Evolutionary conservation across 2,888 invertebrate genomes (phyloP).

Genomic region (Encarsia formosa): DNA sequence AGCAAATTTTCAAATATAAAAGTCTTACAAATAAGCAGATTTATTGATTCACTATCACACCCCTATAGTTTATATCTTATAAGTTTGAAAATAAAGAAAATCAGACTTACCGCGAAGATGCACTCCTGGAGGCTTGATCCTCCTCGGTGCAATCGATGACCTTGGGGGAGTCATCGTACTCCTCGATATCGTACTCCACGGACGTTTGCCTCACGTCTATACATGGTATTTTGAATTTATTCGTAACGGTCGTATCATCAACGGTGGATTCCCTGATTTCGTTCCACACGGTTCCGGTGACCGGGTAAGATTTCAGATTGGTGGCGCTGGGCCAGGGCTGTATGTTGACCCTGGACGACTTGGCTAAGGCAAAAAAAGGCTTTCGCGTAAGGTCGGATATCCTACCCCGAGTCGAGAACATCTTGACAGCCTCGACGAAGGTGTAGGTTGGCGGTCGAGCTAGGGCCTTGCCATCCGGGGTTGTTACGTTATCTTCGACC

Average conservation of each 20-base stretch:
- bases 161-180: slow-evolving; percentile 12
- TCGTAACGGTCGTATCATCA: slow-evolving; percentile 12
- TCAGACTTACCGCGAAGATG: neutral
- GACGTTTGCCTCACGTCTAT: slow-evolving; percentile 23
- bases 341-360: slow-evolving; percentile 33
- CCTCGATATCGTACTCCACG: slow-evolving; percentile 3
- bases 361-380: slow-evolving; percentile 37
- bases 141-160: neutral
- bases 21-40: too few relatives aligned
- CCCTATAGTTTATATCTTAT: too few relatives aligned
- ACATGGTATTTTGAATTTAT: slow-evolving; percentile 29
- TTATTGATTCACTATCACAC: too few relatives aligned
- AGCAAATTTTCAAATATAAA: too few relatives aligned
- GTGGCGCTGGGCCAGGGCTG: slow-evolving; percentile 47
- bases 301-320: slow-evolving; percentile 33
- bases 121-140: neutral
- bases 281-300: too few relatives aligned
- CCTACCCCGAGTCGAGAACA: slow-evolving; percentile 30
- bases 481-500: slow-evolving; percentile 9
- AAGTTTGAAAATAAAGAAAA: too few relatives aligned
- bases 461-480: slow-evolving; percentile 16
- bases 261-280: slow-evolving; percentile 2
- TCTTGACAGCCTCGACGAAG: slow-evolving; percentile 38
- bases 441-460: slow-evolving; percentile 27
- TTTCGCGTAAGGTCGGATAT: slow-evolving; percentile 37